A percentile compares a stretch with the other conserved stretches of the same genome.
These are phyloP conservation scores for Drosophila histrio DNA, from an alignment of 2,888 invertebrate genomes.

Conservation along the genomic window DNA sequence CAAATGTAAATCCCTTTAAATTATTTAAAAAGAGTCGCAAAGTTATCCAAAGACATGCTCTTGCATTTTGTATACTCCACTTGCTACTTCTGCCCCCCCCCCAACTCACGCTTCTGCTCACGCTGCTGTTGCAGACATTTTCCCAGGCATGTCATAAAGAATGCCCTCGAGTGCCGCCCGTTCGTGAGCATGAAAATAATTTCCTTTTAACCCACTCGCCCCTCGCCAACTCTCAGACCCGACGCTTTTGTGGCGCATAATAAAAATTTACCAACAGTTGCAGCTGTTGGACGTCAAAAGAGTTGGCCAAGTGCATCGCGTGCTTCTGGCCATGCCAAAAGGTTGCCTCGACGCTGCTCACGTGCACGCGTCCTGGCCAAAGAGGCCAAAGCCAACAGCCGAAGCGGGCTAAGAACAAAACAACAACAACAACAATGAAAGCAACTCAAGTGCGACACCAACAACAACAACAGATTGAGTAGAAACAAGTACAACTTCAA, in stretches of 20 bases:
- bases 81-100: background rate
- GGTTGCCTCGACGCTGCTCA: slow-evolving; percentile 42
- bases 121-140: slow-evolving; percentile 50
- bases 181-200: slow-evolving; percentile 74
- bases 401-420: slow-evolving; percentile 27
- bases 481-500: slow-evolving; percentile 19
- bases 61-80: slow-evolving; percentile 34
- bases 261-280: slow-evolving; percentile 71
- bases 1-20: slow-evolving; percentile 49
- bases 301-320: slow-evolving; percentile 77
- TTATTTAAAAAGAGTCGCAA: slow-evolving; percentile 57
- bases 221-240: background rate
- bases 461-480: slow-evolving; percentile 20
- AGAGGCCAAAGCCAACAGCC: slow-evolving; percentile 54
- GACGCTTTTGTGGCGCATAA: slow-evolving; percentile 17
- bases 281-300: slow-evolving; percentile 47
- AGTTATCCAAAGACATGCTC: slow-evolving; percentile 29
- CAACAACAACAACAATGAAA: slow-evolving; percentile 43
- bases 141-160: slow-evolving; percentile 71
- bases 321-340: slow-evolving; percentile 56
- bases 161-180: slow-evolving; percentile 73
- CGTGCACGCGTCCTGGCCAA: slow-evolving; percentile 41
- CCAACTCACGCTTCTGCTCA: background rate
- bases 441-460: slow-evolving; percentile 18
- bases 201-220: slow-evolving; percentile 23